Percentiles rank a stretch among this genome's conserved stretches.
Conservation (phyloP, 2,888 invertebrate genomes). For the Rhagium mordax region DNA sequence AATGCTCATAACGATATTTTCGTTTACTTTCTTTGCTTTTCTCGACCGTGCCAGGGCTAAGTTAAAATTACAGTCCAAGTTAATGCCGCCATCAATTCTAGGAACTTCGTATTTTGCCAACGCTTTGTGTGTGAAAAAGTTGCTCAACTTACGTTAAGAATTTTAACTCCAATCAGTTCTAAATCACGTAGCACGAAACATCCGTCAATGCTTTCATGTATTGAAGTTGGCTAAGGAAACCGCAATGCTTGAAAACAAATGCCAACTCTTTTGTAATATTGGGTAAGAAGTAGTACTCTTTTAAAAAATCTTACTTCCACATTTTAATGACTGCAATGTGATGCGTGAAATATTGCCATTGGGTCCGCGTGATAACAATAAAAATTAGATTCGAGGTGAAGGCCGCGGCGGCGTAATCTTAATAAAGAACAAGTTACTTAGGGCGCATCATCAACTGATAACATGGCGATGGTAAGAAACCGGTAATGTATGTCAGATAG, state of each 20-base stretch:
- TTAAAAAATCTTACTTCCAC: too few species aligned
- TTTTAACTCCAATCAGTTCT: background rate
- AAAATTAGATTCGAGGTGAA: background rate
- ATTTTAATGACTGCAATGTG: too few species aligned
- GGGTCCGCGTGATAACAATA: background rate
- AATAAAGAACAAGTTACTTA: slow-evolving; percentile 22
- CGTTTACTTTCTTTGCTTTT: background rate
- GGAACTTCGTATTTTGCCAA: background rate
- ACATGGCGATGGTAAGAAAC: slow-evolving; percentile 25
- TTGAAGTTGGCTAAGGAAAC: too few species aligned
- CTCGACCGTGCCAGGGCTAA: background rate
- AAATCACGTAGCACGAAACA: background rate
- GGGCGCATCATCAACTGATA: slow-evolving; percentile 15
- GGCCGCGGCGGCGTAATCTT: slow-evolving; percentile 6
- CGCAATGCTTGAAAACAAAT: too few species aligned
- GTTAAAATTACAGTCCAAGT: background rate
- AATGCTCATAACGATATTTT: background rate
- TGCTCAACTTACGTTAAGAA: background rate
- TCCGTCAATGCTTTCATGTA: too few species aligned
- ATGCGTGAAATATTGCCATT: too few species aligned
- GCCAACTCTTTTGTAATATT: too few species aligned
- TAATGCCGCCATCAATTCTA: background rate
- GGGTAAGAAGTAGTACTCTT: too few species aligned
- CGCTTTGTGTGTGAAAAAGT: background rate
- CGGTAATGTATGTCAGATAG: slow-evolving; percentile 32